A percentile compares a stretch with the other conserved stretches of the same genome.
Conservation (phyloP, 2,888 invertebrate genomes). For the Pegoplata infirma region DNA sequence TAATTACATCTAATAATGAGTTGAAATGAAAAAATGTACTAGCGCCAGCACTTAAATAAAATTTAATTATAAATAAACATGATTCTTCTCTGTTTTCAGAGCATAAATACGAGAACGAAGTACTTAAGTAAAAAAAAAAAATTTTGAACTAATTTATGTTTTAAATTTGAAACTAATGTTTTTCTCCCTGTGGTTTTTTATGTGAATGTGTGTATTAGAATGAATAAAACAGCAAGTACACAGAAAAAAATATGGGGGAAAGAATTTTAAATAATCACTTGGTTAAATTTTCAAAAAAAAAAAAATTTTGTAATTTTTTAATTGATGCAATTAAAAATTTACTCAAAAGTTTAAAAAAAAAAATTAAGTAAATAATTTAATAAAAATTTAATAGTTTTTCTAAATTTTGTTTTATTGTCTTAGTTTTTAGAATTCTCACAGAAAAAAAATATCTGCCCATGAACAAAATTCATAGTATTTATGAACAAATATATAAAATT, state of each 20-base stretch:
- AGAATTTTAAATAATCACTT: too few relatives aligned
- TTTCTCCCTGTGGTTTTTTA: neutral
- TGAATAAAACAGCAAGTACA: neutral
- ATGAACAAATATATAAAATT: too few relatives aligned
- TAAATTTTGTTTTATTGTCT: too few relatives aligned
- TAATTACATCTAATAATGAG: neutral
- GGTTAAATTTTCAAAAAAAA: neutral
- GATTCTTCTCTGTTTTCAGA: constrained; percentile 30
- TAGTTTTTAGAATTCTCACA: too few relatives aligned
- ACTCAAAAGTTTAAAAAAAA: too few relatives aligned
- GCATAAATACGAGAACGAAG: constrained; percentile 32
- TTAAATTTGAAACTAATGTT: constrained; percentile 7
- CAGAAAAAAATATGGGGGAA: too few relatives aligned
- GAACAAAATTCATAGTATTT: too few relatives aligned
- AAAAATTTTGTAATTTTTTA: neutral
- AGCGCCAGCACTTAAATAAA: constrained; percentile 2
- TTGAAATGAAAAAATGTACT: neutral
- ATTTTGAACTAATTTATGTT: constrained; percentile 39
- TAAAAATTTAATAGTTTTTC: too few relatives aligned
- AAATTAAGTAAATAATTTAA: too few relatives aligned
- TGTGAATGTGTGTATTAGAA: neutral
- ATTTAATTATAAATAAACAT: neutral
- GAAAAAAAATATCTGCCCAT: too few relatives aligned
- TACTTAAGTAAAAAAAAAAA: neutral
- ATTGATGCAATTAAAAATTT: too few relatives aligned